Percentiles rank a stretch among this genome's conserved stretches.
phyloP scores from a whole-genome alignment of 92 coral and sea anemone species.

The Parazoanthus darwini region DNA sequence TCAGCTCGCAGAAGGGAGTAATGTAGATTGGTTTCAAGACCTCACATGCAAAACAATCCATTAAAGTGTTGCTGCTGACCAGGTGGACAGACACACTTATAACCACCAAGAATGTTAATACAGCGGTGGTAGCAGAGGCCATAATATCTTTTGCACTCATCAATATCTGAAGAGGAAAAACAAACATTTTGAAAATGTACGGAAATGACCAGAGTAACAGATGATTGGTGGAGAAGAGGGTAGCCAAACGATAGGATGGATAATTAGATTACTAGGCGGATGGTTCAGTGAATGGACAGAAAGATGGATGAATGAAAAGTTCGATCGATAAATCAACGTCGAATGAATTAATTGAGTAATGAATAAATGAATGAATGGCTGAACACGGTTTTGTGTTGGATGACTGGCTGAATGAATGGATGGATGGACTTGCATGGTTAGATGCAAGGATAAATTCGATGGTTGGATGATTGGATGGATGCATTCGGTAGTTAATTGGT shows the following conservation, averaged over 20 bases:
- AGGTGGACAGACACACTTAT: constrained; percentile 87
- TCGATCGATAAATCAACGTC: no score
- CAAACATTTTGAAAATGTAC: not conserved
- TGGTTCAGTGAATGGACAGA: no score
- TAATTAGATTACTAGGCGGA: not conserved
- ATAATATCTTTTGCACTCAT: constrained; percentile 86
- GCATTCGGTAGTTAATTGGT: not conserved
- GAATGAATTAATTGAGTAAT: not conserved
- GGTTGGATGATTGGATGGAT: not conserved
- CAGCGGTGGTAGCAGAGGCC: constrained; percentile 84
- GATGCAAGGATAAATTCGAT: not conserved
- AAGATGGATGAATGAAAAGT: not conserved
- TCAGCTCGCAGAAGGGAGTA: not conserved
- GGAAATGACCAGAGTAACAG: not conserved
- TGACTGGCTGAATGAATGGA: not conserved
- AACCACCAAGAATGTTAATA: constrained; percentile 91
- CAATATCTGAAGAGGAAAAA: constrained; percentile 64
- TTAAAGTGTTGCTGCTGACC: constrained; percentile 78
- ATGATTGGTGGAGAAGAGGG: not conserved
- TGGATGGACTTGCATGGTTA: not conserved
- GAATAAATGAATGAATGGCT: not conserved
- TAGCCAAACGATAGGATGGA: not conserved
- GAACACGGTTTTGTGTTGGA: not conserved
- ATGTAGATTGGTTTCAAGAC: not conserved
- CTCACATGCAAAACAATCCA: constrained; percentile 75